These are phyloP conservation scores for Emys orbicularis DNA, from an alignment of 2,797 vertebrate genomes.

Conservation along the genomic window DNA sequence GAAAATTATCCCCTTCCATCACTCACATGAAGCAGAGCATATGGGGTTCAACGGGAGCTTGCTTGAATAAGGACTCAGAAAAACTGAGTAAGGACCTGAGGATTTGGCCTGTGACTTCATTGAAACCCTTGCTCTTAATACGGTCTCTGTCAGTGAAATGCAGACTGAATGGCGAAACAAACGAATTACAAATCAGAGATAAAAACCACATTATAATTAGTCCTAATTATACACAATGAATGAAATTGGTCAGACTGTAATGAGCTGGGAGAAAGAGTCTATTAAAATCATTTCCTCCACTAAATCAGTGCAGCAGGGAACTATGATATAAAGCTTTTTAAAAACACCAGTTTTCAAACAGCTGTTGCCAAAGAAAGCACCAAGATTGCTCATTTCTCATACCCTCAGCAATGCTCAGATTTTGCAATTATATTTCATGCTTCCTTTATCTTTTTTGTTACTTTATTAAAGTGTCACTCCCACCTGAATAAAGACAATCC, in stretches of 20 bases:
- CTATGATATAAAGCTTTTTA: neutral
- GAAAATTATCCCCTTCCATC: neutral
- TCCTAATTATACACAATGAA: neutral
- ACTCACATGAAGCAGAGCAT: neutral
- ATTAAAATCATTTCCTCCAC: neutral
- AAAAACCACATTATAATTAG: neutral
- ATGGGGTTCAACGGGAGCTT: neutral
- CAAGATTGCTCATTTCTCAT: neutral
- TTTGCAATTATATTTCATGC: neutral
- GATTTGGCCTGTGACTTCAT: neutral
- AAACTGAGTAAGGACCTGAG: neutral
- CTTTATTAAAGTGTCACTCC: neutral
- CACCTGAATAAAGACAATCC: neutral
- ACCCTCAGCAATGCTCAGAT: neutral
- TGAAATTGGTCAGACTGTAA: neutral
- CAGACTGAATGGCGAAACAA: neutral
- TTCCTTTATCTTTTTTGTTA: neutral
- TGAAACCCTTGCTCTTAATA: neutral
- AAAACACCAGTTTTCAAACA: neutral
- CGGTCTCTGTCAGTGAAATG: neutral
- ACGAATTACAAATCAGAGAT: neutral
- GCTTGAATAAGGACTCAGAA: neutral
- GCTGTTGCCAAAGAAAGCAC: neutral
- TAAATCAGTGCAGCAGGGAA: rapidly evolving
- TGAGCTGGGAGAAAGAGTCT: neutral